Percentiles rank a stretch among this genome's conserved stretches.
phyloP scores from a whole-genome alignment of 1,140 invertebrate species.

The Scaptomyza montana region DNA sequence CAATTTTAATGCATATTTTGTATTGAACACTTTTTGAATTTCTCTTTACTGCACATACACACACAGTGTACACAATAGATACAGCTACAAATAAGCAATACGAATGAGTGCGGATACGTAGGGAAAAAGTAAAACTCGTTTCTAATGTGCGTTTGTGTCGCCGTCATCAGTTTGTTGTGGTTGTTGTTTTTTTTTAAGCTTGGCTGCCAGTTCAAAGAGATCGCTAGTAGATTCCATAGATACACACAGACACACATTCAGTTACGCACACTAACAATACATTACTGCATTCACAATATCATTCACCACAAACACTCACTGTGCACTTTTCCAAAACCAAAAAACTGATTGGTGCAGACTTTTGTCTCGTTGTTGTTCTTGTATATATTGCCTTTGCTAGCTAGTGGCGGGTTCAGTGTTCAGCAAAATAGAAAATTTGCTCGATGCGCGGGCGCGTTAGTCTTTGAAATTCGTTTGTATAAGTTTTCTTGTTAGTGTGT shows the following conservation, averaged over 20 bases:
- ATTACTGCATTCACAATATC: conserved; percentile 11
- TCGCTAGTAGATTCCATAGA: conserved; percentile 47
- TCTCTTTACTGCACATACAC: conserved; percentile 57
- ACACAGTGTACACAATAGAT: conserved; percentile 50
- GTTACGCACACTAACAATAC: conserved; percentile 12
- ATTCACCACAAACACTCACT: conserved; percentile 60
- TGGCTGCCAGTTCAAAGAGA: conserved; percentile 70
- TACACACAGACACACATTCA: conserved; percentile 42
- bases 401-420: conserved; percentile 41
- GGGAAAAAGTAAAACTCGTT: conserved; percentile 60
- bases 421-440: conserved; percentile 53
- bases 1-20: conserved; percentile 44
- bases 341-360: conserved; percentile 53
- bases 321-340: conserved; percentile 77
- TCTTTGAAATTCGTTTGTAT: conserved; percentile 57
- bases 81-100: conserved; percentile 29
- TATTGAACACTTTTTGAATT: conserved; percentile 68
- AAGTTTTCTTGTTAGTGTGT: conserved; percentile 38
- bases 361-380: conserved; percentile 34
- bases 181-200: conserved; percentile 48
- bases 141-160: conserved; percentile 49
- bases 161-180: conserved; percentile 49
- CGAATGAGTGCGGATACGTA: conserved; percentile 21
- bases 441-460: conserved; percentile 53
- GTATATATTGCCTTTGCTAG: conserved; percentile 22